Conservation (phyloP, 2,888 invertebrate species). For the Caenorhabditis doughertyi region DNA sequence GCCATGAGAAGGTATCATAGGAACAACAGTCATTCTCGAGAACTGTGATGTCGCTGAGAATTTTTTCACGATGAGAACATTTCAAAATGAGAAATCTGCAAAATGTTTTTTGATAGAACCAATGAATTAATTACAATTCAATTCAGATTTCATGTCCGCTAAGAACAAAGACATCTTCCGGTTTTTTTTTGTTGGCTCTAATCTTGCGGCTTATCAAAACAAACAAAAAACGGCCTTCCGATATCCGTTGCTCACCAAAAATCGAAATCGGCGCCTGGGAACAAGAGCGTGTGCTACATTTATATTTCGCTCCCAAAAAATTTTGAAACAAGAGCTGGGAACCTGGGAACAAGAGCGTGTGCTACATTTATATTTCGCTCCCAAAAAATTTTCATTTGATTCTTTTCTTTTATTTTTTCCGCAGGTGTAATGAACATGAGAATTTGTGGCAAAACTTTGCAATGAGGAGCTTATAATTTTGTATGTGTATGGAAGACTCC, state of each 20-base stretch:
- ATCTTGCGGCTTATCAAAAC: conserved; percentile 56
- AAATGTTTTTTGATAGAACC: background rate
- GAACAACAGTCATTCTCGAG: conserved; percentile 53
- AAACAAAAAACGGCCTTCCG: conserved; percentile 51
- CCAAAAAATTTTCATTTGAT: background rate
- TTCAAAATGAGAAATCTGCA: background rate
- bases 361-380: conserved; percentile 16
- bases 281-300: conserved; percentile 20
- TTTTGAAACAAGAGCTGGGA: too few species aligned
- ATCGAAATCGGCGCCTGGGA: conserved; percentile 15
- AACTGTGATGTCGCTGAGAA: conserved; percentile 53
- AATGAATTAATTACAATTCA: conserved; percentile 8
- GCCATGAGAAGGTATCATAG: conserved; percentile 59
- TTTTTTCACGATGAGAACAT: conserved; percentile 44
- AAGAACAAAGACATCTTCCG: conserved; percentile 25
- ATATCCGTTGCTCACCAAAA: conserved; percentile 47
- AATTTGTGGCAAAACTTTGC: conserved; percentile 20
- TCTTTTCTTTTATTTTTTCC: conserved; percentile 7
- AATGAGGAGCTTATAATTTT: conserved; percentile 44
- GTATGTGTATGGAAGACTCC: conserved; percentile 36
- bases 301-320: background rate
- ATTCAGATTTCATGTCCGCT: conserved; percentile 27
- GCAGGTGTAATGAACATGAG: conserved; percentile 38
- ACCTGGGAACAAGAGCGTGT: background rate
- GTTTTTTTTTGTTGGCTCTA: conserved; percentile 50